Conservation (phyloP, 2,888 invertebrate genomes). For the Bimastos eiseni region DNA sequence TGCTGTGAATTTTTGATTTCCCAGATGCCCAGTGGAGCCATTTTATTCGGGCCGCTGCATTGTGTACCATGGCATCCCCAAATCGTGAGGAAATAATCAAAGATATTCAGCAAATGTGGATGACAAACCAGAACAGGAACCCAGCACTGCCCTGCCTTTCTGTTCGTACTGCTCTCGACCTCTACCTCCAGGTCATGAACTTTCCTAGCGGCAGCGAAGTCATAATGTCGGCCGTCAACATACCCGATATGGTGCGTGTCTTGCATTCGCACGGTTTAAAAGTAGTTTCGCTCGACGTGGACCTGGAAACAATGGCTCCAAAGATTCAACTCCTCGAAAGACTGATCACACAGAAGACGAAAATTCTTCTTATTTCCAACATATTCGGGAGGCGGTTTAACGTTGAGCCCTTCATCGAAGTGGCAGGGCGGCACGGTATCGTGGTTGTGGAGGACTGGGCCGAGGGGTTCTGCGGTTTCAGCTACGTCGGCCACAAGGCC, state of each 20-base stretch:
- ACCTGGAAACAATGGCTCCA: conserved; percentile 57
- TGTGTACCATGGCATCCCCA: conserved; percentile 26
- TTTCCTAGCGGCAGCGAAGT: conserved; percentile 61
- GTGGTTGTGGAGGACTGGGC: conserved; percentile 61
- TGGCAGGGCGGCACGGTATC: conserved; percentile 51
- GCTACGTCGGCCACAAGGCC: conserved; percentile 54
- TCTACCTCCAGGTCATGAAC: conserved; percentile 48
- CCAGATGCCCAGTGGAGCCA: conserved; percentile 42
- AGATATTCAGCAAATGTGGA: conserved; percentile 39
- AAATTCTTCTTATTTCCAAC: conserved; percentile 59
- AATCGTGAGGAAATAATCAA: conserved; percentile 26
- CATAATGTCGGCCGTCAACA: conserved; percentile 63
- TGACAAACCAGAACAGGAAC: conserved; percentile 36
- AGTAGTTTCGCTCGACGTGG: conserved; percentile 56
- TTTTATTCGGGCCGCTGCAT: conserved; percentile 36
- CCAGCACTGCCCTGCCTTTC: conserved; percentile 44
- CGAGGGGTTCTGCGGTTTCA: conserved; percentile 57
- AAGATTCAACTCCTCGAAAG: conserved; percentile 53
- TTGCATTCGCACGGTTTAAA: conserved; percentile 55
- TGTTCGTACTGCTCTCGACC: conserved; percentile 45
- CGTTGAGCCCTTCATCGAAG: conserved; percentile 53
- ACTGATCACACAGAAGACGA: conserved; percentile 56
- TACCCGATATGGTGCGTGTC: conserved; percentile 59
- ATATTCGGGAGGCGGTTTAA: conserved; percentile 58
- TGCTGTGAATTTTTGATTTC: neutral